Evolutionary conservation across 2,113 vertebrate genomes (phyloP).

Genomic region (Acrocephalus arundinaceus): DNA sequence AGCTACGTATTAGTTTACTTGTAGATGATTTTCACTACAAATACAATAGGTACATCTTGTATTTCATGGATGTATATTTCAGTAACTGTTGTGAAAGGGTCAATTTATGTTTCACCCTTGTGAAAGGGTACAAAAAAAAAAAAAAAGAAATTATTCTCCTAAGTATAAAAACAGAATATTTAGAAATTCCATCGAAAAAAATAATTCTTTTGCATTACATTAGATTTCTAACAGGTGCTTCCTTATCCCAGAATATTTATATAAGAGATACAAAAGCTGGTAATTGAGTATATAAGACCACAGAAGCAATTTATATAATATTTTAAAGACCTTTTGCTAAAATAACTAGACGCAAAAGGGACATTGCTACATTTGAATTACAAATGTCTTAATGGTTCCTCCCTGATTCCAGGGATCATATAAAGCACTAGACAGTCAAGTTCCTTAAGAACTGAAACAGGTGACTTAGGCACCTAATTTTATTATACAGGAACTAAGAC

Average conservation of each 20-base stretch:
- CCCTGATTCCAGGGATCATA: not conserved
- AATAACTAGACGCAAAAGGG: not conserved
- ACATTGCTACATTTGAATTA: not conserved
- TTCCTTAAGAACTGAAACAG: not conserved
- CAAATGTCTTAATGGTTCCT: not conserved
- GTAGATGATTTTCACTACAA: not conserved
- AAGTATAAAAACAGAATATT: not conserved
- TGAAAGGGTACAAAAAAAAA: not conserved
- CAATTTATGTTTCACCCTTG: not conserved
- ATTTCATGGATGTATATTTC: not conserved
- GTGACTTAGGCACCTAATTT: not conserved
- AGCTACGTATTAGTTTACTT: not conserved
- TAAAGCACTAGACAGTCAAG: not conserved
- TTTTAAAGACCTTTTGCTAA: not conserved
- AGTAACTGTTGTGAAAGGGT: not conserved
- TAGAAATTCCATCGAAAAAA: not conserved
- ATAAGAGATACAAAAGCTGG: not conserved
- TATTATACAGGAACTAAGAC: fast-evolving
- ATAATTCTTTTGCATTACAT: not conserved
- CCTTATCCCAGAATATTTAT: not conserved
- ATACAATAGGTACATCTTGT: not conserved
- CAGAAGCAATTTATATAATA: not conserved
- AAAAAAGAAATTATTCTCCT: not conserved
- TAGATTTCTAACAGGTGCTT: not conserved
- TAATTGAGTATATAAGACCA: not conserved